Conservation (phyloP, 2,113 vertebrate genomes). For the Pteropus alecto region DNA sequence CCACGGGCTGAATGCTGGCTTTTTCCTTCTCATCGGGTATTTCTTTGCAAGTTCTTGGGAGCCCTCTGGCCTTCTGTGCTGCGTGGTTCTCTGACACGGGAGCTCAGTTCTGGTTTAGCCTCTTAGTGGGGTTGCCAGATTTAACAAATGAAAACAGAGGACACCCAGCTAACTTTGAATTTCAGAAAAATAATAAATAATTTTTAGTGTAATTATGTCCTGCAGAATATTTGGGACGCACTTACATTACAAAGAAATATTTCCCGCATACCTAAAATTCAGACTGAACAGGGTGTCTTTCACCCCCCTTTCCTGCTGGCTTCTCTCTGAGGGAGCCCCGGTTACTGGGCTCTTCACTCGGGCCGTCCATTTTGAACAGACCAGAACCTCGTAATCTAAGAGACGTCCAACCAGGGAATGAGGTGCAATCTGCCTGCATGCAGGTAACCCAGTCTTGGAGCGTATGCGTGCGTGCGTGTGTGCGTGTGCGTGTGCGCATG, state of each 20-base stretch:
- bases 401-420: neutral
- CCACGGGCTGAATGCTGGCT: rapidly evolving
- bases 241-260: neutral
- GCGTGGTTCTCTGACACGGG: rapidly evolving
- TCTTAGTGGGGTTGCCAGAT: neutral
- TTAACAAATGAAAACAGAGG: neutral
- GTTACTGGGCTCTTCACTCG: neutral
- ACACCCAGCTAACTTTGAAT: neutral
- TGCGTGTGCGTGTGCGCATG: no score
- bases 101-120: neutral
- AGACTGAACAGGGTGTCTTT: neutral
- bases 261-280: neutral
- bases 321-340: neutral
- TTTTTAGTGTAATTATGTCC: neutral
- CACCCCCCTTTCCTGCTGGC: rapidly evolving
- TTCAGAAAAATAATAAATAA: neutral
- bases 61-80: neutral
- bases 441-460: neutral
- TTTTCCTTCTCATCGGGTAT: rapidly evolving
- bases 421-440: neutral
- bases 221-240: neutral
- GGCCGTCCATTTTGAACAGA: rapidly evolving
- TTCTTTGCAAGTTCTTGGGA: neutral
- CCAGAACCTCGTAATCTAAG: no score
- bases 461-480: no score